These are phyloP conservation scores for Neosalanx taihuensis DNA, from an alignment of 2,797 vertebrate species.

Conservation along the genomic window DNA sequence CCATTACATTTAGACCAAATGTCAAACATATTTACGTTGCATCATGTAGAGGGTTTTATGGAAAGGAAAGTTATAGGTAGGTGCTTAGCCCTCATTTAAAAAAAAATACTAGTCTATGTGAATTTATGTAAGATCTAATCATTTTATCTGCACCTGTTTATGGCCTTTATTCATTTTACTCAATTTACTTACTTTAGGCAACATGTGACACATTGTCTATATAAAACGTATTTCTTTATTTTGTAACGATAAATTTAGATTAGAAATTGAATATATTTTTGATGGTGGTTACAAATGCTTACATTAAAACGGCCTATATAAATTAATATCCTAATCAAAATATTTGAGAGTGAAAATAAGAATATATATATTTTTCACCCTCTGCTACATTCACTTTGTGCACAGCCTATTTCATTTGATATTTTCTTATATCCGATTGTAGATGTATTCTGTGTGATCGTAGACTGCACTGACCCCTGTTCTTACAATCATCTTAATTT, in stretches of 20 bases:
- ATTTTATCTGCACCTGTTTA: too few species aligned
- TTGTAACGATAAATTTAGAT: neutral
- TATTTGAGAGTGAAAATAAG: neutral
- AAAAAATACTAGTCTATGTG: neutral
- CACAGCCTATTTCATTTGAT: neutral
- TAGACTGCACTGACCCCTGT: too few species aligned
- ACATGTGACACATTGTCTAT: neutral
- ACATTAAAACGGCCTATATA: neutral
- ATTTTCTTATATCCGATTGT: neutral
- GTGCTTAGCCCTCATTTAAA: neutral
- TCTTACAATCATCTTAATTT: too few species aligned
- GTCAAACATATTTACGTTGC: neutral
- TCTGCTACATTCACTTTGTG: neutral
- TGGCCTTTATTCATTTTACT: too few species aligned
- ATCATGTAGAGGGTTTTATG: neutral
- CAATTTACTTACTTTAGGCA: too few species aligned
- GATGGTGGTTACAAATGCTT: neutral
- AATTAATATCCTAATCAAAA: neutral
- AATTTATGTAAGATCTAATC: neutral
- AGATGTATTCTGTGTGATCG: neutral
- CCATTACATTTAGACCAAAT: conserved; percentile 7
- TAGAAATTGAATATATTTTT: too few species aligned
- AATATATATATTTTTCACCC: neutral
- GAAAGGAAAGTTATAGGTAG: neutral
- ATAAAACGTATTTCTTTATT: neutral